phyloP scores from a whole-genome alignment of 2,888 invertebrate genomes.

The Drosophila tanythrix region DNA sequence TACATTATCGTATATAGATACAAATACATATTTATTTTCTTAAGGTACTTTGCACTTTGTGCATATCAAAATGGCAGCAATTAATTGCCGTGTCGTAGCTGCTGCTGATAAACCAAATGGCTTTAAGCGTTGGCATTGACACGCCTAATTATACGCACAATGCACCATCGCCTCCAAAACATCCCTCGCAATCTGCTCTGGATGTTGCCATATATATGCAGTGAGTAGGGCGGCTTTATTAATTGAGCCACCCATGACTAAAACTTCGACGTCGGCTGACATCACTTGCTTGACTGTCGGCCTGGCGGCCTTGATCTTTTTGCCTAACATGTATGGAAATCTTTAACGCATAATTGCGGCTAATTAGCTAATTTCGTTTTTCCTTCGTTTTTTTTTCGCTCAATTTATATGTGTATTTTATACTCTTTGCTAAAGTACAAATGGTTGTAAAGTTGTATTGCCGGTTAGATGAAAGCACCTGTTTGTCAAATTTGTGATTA shows the following conservation, averaged over 20 bases:
- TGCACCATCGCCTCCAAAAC: slow-evolving; percentile 30
- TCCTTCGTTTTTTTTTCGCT: slow-evolving; percentile 13
- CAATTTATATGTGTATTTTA: slow-evolving; percentile 13
- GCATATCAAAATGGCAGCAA: slow-evolving; percentile 79
- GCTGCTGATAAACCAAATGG: slow-evolving; percentile 71
- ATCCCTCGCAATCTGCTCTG: neutral
- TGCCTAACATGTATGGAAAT: slow-evolving; percentile 42
- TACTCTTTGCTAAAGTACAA: slow-evolving; percentile 29
- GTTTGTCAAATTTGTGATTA: neutral
- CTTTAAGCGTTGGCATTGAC: slow-evolving; percentile 77
- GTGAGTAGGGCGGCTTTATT: slow-evolving; percentile 45
- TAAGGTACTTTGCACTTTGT: slow-evolving; percentile 62
- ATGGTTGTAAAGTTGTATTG: neutral
- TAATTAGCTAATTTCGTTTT: slow-evolving; percentile 69
- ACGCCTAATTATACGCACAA: slow-evolving; percentile 75
- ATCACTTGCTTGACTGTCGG: slow-evolving; percentile 49
- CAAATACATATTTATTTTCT: slow-evolving; percentile 18
- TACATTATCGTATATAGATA: slow-evolving; percentile 20
- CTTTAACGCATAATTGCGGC: slow-evolving; percentile 74
- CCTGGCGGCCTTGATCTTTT: slow-evolving; percentile 70
- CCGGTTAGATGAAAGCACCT: neutral
- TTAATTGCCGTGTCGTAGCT: slow-evolving; percentile 70
- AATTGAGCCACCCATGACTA: slow-evolving; percentile 69
- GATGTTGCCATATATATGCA: slow-evolving; percentile 73
- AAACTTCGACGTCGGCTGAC: slow-evolving; percentile 56